A percentile compares a stretch with the other conserved stretches of the same genome.
Conservation (phyloP, 2,888 invertebrate species). For the Drosophila eohydei region DNA sequence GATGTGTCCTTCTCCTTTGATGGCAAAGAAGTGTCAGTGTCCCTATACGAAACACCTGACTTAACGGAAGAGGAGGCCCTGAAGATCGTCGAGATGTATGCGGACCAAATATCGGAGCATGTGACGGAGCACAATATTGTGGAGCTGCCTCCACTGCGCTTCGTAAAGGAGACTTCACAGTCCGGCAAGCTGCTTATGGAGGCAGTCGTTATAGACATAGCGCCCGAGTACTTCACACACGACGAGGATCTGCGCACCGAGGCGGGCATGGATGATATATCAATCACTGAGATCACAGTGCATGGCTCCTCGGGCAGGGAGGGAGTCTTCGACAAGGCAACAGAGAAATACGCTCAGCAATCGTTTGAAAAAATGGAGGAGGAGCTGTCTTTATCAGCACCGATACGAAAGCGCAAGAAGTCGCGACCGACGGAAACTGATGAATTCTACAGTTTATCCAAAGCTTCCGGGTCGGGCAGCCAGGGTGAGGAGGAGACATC, state of each 20-base stretch:
- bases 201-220: conserved; percentile 95
- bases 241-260: conserved; percentile 94
- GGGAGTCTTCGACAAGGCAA: conserved; percentile 85
- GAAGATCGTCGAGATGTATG: conserved; percentile 97
- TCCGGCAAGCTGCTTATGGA: conserved; percentile 95
- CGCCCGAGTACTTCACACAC: conserved; percentile 92
- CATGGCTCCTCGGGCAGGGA: conserved; percentile 86
- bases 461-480: conserved; percentile 85
- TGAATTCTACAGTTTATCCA: conserved; percentile 88
- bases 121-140: conserved; percentile 93
- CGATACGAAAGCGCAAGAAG: conserved; percentile 87
- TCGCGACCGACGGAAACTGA: conserved; percentile 88
- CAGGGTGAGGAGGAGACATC: conserved; percentile 87
- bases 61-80: conserved; percentile 96
- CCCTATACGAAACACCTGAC: conserved; percentile 96
- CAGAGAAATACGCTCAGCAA: conserved; percentile 85
- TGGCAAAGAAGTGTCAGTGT: conserved; percentile 95
- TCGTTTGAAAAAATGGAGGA: conserved; percentile 86
- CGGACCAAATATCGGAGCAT: conserved; percentile 95
- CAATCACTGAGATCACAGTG: conserved; percentile 91
- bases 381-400: conserved; percentile 87
- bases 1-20: conserved; percentile 96
- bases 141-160: conserved; percentile 93
- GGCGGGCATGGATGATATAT: conserved; percentile 94
- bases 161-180: conserved; percentile 95